A percentile compares a stretch with the other conserved stretches of the same genome.
Evolutionary conservation across 2,113 vertebrate genomes (phyloP).

Genomic region (Prunella fulvescens): DNA sequence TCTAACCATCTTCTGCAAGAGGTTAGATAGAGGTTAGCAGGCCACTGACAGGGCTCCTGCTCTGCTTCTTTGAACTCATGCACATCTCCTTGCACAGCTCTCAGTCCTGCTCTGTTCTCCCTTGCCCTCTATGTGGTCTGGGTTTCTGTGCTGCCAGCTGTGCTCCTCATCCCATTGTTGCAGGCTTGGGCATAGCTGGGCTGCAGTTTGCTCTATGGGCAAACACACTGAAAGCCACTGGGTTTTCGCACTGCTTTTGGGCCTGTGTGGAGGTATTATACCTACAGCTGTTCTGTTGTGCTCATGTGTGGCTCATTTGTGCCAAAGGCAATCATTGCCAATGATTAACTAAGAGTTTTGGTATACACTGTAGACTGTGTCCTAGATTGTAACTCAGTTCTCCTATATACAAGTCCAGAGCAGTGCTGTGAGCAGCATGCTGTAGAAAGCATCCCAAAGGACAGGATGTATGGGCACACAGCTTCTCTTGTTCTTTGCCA

Average conservation of each 20-base stretch:
- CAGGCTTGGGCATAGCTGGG: not conserved
- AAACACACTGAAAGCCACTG: accelerated
- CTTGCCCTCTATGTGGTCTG: not conserved
- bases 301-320: not conserved
- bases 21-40: no score
- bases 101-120: not conserved
- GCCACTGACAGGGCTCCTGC: not conserved
- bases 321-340: accelerated
- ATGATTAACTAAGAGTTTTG: not conserved
- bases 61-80: not conserved
- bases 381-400: not conserved
- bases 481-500: not conserved
- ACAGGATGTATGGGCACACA: not conserved
- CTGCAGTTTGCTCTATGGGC: not conserved
- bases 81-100: accelerated
- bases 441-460: not conserved
- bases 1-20: not conserved
- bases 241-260: not conserved
- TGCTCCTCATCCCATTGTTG: not conserved
- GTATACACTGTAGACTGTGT: not conserved
- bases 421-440: accelerated
- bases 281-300: not conserved
- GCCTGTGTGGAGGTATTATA: accelerated
- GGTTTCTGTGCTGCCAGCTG: not conserved
- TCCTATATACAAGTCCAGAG: accelerated